A percentile compares a stretch with the other conserved stretches of the same genome.
These are phyloP conservation scores for Leucophenga montana DNA, from an alignment of 2,888 invertebrate genomes.

Conservation along the genomic window DNA sequence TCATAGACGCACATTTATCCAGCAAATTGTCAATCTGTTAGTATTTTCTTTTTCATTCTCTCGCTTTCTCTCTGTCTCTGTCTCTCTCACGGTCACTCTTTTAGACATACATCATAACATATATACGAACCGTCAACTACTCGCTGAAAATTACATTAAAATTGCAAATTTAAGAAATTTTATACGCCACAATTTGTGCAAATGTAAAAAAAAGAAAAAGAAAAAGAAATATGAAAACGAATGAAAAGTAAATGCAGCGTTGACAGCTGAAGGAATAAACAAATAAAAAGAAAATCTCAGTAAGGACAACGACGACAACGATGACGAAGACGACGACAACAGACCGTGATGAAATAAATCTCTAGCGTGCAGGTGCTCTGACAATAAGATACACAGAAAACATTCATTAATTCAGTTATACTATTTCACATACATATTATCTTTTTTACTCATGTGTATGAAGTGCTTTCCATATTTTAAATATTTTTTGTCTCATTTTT, in stretches of 20 bases:
- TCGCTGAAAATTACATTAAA: slow-evolving; percentile 30
- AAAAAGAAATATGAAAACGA: too few species aligned
- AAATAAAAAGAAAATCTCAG: too few species aligned
- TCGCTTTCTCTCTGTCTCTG: too few species aligned
- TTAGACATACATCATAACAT: neutral
- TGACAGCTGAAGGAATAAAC: neutral
- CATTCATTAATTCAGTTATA: neutral
- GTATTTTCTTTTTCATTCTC: too few species aligned
- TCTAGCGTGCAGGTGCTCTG: neutral
- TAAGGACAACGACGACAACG: too few species aligned
- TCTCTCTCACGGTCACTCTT: too few species aligned
- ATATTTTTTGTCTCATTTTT: neutral
- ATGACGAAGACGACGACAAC: neutral
- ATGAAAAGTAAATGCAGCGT: neutral
- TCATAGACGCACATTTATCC: neutral
- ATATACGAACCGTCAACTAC: slow-evolving; percentile 3
- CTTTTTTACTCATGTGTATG: neutral
- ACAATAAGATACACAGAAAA: neutral
- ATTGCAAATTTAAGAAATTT: slow-evolving; percentile 27
- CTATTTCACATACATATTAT: neutral
- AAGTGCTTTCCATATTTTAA: neutral
- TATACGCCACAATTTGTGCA: slow-evolving; percentile 13
- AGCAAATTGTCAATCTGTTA: neutral
- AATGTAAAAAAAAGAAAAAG: neutral
- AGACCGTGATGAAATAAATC: neutral